These are phyloP conservation scores for Helicorthomorpha holstii DNA, from an alignment of 1,140 invertebrate species.

Conservation along the genomic window DNA sequence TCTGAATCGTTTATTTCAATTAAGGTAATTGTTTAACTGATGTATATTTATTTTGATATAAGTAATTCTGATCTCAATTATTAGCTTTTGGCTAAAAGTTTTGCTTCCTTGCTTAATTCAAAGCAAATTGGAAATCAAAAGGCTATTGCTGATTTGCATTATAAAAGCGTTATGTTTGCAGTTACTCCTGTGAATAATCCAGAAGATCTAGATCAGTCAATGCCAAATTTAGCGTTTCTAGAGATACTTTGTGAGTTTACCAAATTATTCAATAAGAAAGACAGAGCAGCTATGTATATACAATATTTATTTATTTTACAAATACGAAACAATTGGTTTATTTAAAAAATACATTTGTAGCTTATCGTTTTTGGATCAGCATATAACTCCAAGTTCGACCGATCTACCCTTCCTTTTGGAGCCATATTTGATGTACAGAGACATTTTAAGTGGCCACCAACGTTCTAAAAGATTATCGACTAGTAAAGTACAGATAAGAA, in stretches of 20 bases:
- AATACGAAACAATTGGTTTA: neutral
- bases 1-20: conserved; percentile 67
- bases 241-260: conserved; percentile 93
- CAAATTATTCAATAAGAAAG: conserved; percentile 86
- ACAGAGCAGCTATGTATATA: conserved; percentile 76
- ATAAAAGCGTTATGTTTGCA: conserved; percentile 82
- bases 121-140: conserved; percentile 95
- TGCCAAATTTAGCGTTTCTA: conserved; percentile 70
- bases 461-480: too few species aligned
- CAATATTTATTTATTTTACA: neutral
- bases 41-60: conserved; percentile 5
- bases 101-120: conserved; percentile 90
- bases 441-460: too few species aligned
- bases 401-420: conserved; percentile 80
- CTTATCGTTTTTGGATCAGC: conserved; percentile 59
- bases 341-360: conserved; percentile 20
- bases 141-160: conserved; percentile 86
- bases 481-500: too few species aligned
- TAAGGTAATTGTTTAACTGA: conserved; percentile 37
- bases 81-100: conserved; percentile 84
- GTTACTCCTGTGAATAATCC: conserved; percentile 45
- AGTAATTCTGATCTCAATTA: too few species aligned
- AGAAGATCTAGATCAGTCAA: conserved; percentile 52
- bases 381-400: conserved; percentile 50
- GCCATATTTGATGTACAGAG: conserved; percentile 65